These are phyloP conservation scores for Linnaemya tessellans DNA, from an alignment of 2,888 invertebrate species.

Conservation along the genomic window DNA sequence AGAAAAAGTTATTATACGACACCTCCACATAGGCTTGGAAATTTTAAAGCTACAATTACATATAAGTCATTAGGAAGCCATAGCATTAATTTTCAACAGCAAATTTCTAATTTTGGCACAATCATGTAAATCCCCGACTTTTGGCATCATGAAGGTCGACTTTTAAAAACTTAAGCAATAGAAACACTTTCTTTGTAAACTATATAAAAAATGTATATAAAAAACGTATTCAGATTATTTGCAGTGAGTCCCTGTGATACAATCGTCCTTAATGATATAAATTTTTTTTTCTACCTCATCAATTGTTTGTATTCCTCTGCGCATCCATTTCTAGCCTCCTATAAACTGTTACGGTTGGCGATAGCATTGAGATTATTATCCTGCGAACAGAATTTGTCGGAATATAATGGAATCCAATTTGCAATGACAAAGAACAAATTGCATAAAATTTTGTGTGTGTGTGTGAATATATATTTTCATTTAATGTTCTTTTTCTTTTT, in stretches of 20 bases:
- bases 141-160: no score
- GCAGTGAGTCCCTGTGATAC: not conserved
- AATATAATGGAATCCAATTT: slow-evolving; percentile 69
- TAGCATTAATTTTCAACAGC: no score
- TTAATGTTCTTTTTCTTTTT: not conserved
- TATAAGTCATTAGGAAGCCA: no score
- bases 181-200: no score
- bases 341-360: slow-evolving; percentile 10
- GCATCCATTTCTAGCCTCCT: not conserved
- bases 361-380: slow-evolving; percentile 28
- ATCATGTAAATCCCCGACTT: no score
- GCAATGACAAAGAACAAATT: slow-evolving; percentile 72
- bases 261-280: not conserved
- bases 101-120: no score
- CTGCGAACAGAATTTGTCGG: slow-evolving; percentile 50
- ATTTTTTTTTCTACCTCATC: not conserved
- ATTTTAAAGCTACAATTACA: no score
- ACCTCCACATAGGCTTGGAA: no score
- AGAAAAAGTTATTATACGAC: no score
- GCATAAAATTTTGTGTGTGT: slow-evolving; percentile 39
- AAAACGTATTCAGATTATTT: no score
- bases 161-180: no score
- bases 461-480: not conserved
- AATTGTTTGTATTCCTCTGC: not conserved
- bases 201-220: no score